Evolutionary conservation across 2,113 vertebrate species (phyloP).

Genomic region (Sinocyclocheilus rhinocerous): DNA sequence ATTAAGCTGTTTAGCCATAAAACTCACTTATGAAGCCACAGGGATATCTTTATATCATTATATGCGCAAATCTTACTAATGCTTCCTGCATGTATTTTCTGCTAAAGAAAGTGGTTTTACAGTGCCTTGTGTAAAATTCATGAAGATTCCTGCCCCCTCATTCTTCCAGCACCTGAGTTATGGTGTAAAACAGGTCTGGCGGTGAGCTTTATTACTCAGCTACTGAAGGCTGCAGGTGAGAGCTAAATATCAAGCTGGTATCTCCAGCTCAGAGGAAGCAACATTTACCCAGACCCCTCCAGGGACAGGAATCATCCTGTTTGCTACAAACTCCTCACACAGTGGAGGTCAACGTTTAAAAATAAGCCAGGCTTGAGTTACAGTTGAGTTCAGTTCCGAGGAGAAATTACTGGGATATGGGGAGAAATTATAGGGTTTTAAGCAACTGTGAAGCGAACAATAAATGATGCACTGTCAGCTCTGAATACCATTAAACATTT

Average conservation of each 20-base stretch:
- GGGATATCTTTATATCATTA: slow-evolving; percentile 38
- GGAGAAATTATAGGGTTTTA: slow-evolving; percentile 6
- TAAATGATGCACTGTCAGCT: neutral
- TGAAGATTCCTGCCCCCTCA: slow-evolving; percentile 48
- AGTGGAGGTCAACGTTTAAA: slow-evolving; percentile 51
- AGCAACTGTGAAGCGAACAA: slow-evolving; percentile 12
- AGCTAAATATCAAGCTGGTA: slow-evolving; percentile 58
- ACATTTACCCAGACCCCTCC: slow-evolving; percentile 46
- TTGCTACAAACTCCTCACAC: slow-evolving; percentile 32
- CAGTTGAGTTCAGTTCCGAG: slow-evolving; percentile 29
- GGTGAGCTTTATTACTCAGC: slow-evolving; percentile 58
- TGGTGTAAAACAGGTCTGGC: slow-evolving; percentile 54
- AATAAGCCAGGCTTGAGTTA: slow-evolving; percentile 37
- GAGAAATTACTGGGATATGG: slow-evolving; percentile 24
- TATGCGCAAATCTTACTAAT: slow-evolving; percentile 28
- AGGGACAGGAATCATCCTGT: slow-evolving; percentile 45
- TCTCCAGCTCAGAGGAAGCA: slow-evolving; percentile 46
- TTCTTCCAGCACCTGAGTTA: slow-evolving; percentile 50
- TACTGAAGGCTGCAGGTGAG: slow-evolving; percentile 50
- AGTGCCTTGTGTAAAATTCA: slow-evolving; percentile 49
- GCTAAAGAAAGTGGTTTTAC: slow-evolving; percentile 46
- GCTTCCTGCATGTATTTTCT: slow-evolving; percentile 32
- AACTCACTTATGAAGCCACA: slow-evolving; percentile 34
- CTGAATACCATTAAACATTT: neutral
- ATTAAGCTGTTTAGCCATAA: slow-evolving; percentile 42